Conservation (phyloP, 2,888 invertebrate genomes). For the Ophion ellenae region DNA sequence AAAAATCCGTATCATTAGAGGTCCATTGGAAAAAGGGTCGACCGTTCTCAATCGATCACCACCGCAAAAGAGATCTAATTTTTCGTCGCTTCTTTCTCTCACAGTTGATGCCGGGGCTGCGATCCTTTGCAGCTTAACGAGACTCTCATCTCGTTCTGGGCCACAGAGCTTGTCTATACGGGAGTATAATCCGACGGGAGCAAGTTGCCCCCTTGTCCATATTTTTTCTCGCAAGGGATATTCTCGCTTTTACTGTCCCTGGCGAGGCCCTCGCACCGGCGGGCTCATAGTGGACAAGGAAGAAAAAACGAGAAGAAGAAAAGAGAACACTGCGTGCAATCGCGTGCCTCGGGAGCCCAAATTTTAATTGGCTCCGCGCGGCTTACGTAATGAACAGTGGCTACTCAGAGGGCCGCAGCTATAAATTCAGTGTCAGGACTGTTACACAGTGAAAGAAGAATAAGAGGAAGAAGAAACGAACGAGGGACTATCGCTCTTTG, state of each 20-base stretch:
- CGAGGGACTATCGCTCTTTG: slow-evolving; percentile 14
- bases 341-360: slow-evolving; percentile 71
- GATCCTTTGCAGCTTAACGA: slow-evolving; percentile 66
- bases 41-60: no score
- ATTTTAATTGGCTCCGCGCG: slow-evolving; percentile 71
- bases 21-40: no score
- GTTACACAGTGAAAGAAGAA: slow-evolving; percentile 39
- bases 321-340: slow-evolving; percentile 51
- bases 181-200: slow-evolving; percentile 34
- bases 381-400: slow-evolving; percentile 70
- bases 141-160: slow-evolving; percentile 24
- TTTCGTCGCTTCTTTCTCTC: no score
- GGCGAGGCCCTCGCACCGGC: slow-evolving; percentile 20
- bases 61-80: no score
- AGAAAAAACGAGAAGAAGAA: background rate
- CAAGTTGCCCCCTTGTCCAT: slow-evolving; percentile 41
- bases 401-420: slow-evolving; percentile 63
- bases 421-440: slow-evolving; percentile 66
- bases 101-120: slow-evolving; percentile 3
- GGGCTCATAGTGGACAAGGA: slow-evolving; percentile 41
- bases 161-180: slow-evolving; percentile 5
- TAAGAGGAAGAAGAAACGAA: slow-evolving; percentile 28
- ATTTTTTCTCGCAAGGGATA: slow-evolving; percentile 51
- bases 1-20: no score
- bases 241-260: slow-evolving; percentile 58